These are phyloP conservation scores for Tyrophagus putrescentiae DNA, from an alignment of 1,140 invertebrate species.

Conservation along the genomic window DNA sequence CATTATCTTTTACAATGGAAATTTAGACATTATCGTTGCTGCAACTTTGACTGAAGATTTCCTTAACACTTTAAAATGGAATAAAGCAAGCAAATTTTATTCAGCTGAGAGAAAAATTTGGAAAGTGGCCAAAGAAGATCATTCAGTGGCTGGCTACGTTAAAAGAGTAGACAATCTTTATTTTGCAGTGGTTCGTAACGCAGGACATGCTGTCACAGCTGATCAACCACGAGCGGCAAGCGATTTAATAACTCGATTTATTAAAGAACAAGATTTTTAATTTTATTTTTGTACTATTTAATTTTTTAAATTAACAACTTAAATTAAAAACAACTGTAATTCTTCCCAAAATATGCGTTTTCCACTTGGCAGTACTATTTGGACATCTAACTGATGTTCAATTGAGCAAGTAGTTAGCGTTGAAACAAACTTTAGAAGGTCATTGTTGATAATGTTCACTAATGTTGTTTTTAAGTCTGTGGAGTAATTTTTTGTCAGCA, in stretches of 20 bases:
- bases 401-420: too few relatives aligned
- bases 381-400: too few relatives aligned
- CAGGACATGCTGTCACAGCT: slow-evolving; percentile 64
- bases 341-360: too few relatives aligned
- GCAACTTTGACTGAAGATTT: slow-evolving; percentile 60
- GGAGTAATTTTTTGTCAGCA: too few relatives aligned
- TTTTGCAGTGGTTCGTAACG: slow-evolving; percentile 59
- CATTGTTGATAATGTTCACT: too few relatives aligned
- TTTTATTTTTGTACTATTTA: too few relatives aligned
- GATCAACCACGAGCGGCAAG: slow-evolving; percentile 63
- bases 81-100: slow-evolving; percentile 46
- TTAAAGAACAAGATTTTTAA: too few relatives aligned
- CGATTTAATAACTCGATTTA: slow-evolving; percentile 58
- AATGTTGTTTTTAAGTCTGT: too few relatives aligned
- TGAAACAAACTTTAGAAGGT: too few relatives aligned
- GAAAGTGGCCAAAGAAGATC: slow-evolving; percentile 41
- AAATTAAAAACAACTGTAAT: too few relatives aligned
- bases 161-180: slow-evolving; percentile 53
- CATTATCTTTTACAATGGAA: slow-evolving; percentile 50
- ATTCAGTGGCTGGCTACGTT: slow-evolving; percentile 57
- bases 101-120: slow-evolving; percentile 48
- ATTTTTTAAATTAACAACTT: too few relatives aligned
- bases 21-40: slow-evolving; percentile 67
- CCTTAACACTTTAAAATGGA: slow-evolving; percentile 48
- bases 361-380: too few relatives aligned